Conservation (phyloP, 2,888 invertebrate species). For the Rhamphomyia laevipes region DNA sequence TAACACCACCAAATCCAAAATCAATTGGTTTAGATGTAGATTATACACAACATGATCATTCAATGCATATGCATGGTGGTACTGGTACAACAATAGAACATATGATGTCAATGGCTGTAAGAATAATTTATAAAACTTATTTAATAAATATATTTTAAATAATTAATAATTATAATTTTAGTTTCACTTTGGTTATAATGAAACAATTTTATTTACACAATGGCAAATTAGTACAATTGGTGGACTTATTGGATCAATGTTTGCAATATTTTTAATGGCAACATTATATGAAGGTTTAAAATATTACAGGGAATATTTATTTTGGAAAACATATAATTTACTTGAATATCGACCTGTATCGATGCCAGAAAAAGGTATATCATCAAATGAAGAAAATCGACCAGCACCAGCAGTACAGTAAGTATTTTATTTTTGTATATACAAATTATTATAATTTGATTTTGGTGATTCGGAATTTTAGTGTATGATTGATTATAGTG, state of each 20-base stretch:
- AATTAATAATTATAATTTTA: conserved; percentile 32
- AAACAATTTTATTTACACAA: conserved; percentile 67
- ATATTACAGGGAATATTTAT: conserved; percentile 62
- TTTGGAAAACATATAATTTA: conserved; percentile 78
- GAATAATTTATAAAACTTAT: neutral
- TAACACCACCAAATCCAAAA: conserved; percentile 10
- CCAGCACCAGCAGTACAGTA: conserved; percentile 64
- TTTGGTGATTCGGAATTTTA: too few species aligned
- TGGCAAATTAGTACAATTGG: conserved; percentile 66
- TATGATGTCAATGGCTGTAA: conserved; percentile 37
- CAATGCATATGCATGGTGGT: conserved; percentile 11
- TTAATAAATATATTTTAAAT: neutral
- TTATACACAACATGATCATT: conserved; percentile 17
- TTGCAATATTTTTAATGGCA: conserved; percentile 85
- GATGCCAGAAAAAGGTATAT: conserved; percentile 56
- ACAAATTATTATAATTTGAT: neutral
- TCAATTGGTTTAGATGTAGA: conserved; percentile 14
- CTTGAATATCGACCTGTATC: conserved; percentile 75
- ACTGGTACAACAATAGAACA: conserved; percentile 24
- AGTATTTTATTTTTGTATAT: conserved; percentile 40
- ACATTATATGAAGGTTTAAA: conserved; percentile 82
- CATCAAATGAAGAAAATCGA: conserved; percentile 47
- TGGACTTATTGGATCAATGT: conserved; percentile 78
- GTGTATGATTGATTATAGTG: too few species aligned
- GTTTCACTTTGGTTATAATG: conserved; percentile 68